Base-by-base conservation (phyloP, 2,113 vertebrate genomes). In the Lepus americanus region DNA sequence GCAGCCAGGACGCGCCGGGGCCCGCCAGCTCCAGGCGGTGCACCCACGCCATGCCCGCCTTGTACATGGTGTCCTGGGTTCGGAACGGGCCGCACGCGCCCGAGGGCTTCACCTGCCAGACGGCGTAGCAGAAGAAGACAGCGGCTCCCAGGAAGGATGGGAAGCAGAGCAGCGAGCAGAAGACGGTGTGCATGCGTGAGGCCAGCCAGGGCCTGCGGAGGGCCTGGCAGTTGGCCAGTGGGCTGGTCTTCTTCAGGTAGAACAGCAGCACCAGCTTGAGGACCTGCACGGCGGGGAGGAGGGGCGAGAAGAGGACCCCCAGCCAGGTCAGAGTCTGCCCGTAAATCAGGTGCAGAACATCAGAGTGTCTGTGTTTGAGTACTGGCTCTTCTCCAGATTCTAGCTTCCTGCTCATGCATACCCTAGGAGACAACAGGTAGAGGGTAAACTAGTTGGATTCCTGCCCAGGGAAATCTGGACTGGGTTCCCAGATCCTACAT, bases 141-240 rank as follows among this genome's bases (percentile, higher is more conserved):
- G 99, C 98, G 0, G 99, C 98, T 0, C 99, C 99, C 79, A 99
- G 98, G 98, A 99, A 99, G n/a, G 98, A 99, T 0, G 99, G 99
- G 98, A 99, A 99, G 97, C 99, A 99, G 70, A 99, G 99, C 36
- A 99, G 98, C 0, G 99, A 99, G 97, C 99, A 98, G 98, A 99
- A 99, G 92, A 99, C 25, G 0, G 99, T 99, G 96, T 97, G 99
- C 99, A 99, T 99, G 95, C 97, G 99, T 14, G 99, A 99, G 0
- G 99, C 99, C 73, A 98, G 98, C 99, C 99, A 99, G 0, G 99
- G 99, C 95, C 98, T 99, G 85, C 99, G 98, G 20, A 99, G 99
- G 0, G 98, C 98, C 98, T 99, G 99, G 96, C 99, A 99, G 98
- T 99, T 99, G 97, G 96, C 98, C 99, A 99, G 98, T 97, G 99